phyloP scores from a whole-genome alignment of 2,888 invertebrate species.

The Colletes collaris region DNA sequence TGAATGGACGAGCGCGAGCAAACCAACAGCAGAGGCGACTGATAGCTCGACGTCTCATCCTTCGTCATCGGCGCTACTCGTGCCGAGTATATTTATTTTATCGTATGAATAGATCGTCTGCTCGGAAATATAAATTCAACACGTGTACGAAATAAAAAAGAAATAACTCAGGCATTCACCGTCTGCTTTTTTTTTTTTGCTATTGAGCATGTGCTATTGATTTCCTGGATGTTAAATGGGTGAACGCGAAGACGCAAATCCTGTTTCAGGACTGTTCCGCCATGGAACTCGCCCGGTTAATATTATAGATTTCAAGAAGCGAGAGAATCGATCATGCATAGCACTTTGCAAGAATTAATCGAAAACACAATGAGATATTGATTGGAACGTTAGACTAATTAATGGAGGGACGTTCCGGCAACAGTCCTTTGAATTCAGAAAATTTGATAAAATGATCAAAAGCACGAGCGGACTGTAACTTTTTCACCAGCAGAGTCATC shows the following conservation, averaged over 20 bases:
- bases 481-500: constrained; percentile 33
- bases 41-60: constrained; percentile 48
- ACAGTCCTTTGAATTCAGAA: constrained; percentile 42
- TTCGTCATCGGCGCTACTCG: constrained; percentile 43
- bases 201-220: constrained; percentile 15
- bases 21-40: constrained; percentile 37
- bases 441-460: constrained; percentile 49
- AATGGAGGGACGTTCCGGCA: constrained; percentile 22
- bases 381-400: constrained; percentile 32
- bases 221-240: constrained; percentile 12
- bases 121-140: constrained; percentile 53
- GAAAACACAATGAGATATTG: constrained; percentile 43
- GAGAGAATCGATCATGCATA: constrained; percentile 16
- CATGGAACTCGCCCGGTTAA: not conserved
- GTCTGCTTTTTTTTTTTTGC: not conserved
- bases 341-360: not conserved
- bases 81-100: constrained; percentile 54
- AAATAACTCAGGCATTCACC: constrained; percentile 3
- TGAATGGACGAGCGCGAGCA: constrained; percentile 28
- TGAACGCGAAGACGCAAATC: not conserved
- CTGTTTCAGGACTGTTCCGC: too few relatives aligned
- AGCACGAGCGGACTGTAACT: constrained; percentile 52
- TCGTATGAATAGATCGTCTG: constrained; percentile 57
- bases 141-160: constrained; percentile 37
- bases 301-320: too few relatives aligned